Evolutionary conservation across 2,113 vertebrate species (phyloP), one percentile per base, ranked within the genome.

Genomic region (Eurystomus gularis): DNA sequence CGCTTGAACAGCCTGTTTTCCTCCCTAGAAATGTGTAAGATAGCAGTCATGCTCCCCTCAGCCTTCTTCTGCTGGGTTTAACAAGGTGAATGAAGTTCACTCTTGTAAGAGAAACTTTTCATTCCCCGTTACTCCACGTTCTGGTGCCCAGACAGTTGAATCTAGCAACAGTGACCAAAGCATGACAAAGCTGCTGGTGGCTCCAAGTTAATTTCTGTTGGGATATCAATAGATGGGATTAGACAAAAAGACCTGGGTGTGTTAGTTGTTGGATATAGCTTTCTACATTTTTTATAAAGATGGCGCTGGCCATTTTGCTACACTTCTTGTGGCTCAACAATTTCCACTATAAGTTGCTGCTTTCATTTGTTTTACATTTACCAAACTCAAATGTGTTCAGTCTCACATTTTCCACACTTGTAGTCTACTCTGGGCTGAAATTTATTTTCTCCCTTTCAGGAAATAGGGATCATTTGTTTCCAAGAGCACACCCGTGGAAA

Each of bases 331-430:
- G 37, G 62, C 61, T 82, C n/a, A 65, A 82, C 24, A 68, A 4
- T 87, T 96, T 91, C 84, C 54, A 80, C 55, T 79, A n/a, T 65
- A 88, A 93, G 75, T 35, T 94, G 79, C 78, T 73, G n/a, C 33
- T 93, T 91, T 90, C 13, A 72, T 82, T 96, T 94, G n/a, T 31
- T 90, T 87, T 79, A 69, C 65, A 13, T 76, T 93, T 79, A 90
- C 75, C 0, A 1, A 77, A 88, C 62, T 93, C 5, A 2, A 54
- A 57, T 1, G 3, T 40, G 58, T 49, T 90, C 84, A 57, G 28
- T 55, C 70, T 91, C 82, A 95, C 40, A 86, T 96, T 96, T 97
- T 96, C 95, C 93, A 92, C 40, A 86, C 90, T 95, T 90, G 44
- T 13, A 93, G 61, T 65, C 49, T 85, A 62, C 73, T 91, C 39